These are phyloP conservation scores for Ligdia adustata DNA, from an alignment of 2,888 invertebrate species.

Conservation along the genomic window DNA sequence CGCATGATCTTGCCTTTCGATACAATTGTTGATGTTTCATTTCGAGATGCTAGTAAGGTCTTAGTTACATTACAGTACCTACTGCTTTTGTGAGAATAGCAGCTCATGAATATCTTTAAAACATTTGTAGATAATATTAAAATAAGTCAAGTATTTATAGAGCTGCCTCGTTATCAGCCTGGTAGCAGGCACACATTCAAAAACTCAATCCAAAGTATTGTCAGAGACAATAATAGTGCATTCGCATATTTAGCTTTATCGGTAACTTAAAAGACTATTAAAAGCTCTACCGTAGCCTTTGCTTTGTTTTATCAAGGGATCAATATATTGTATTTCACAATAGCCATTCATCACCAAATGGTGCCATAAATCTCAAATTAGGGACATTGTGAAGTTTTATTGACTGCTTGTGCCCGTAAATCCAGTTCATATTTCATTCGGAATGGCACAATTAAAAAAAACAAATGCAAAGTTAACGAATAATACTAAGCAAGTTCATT, in stretches of 20 bases:
- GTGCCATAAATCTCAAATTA: conserved; percentile 68
- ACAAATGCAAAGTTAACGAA: too few relatives aligned
- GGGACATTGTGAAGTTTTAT: conserved; percentile 75
- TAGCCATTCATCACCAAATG: conserved; percentile 61
- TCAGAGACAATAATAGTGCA: too few relatives aligned
- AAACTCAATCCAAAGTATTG: too few relatives aligned
- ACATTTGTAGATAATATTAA: conserved; percentile 7
- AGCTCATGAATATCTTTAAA: conserved; percentile 18
- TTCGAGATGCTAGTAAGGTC: conserved; percentile 38
- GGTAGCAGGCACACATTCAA: too few relatives aligned
- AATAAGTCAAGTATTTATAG: conserved; percentile 3
- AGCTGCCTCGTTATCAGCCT: not conserved
- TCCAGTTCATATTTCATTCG: conserved; percentile 58
- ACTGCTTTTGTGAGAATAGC: conserved; percentile 25
- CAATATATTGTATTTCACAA: conserved; percentile 66
- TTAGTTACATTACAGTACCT: too few relatives aligned
- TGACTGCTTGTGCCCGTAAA: conserved; percentile 56
- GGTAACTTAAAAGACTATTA: conserved; percentile 8
- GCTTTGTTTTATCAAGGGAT: conserved; percentile 29
- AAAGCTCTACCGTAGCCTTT: conserved; percentile 10
- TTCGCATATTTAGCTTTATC: not conserved
- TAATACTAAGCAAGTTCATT: too few relatives aligned
- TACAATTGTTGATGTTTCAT: conserved; percentile 41
- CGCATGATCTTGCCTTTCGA: conserved; percentile 58
- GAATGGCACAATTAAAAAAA: conserved; percentile 3